Evolutionary conservation across 2,888 invertebrate genomes (phyloP).

Genomic region (Drosophila siamana): DNA sequence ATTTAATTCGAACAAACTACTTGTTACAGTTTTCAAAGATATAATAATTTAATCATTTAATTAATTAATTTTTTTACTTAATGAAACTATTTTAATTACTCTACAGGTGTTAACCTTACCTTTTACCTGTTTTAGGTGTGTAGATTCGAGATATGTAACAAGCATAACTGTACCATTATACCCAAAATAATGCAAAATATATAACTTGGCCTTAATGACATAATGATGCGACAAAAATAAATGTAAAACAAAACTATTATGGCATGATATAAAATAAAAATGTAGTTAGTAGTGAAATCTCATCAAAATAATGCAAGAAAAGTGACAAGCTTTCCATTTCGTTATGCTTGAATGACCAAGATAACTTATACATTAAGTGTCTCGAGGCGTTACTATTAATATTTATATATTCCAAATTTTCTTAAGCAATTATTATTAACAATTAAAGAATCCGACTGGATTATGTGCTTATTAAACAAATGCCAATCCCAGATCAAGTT

Average conservation of each 20-base stretch:
- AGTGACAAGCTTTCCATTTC: conserved; percentile 57
- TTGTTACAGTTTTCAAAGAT: no score
- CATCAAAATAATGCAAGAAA: conserved; percentile 25
- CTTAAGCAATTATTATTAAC: not conserved
- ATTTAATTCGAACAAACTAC: no score
- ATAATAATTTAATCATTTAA: no score
- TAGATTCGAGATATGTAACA: not conserved
- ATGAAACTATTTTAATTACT: no score
- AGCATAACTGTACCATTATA: not conserved
- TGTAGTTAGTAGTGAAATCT: conserved; percentile 28
- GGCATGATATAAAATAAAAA: conserved; percentile 18
- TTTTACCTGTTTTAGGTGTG: no score
- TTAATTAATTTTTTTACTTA: no score
- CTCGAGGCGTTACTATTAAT: no score
- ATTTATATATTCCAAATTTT: no score
- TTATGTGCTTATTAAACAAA: conserved; percentile 12
- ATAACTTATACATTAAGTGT: not conserved
- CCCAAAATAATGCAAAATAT: not conserved
- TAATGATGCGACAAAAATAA: conserved; percentile 11
- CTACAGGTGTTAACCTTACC: no score
- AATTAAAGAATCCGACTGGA: not conserved
- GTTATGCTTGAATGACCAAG: conserved; percentile 11
- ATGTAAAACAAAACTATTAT: conserved; percentile 19
- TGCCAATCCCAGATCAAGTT: conserved; percentile 52
- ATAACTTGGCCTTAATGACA: conserved; percentile 5